Evolutionary conservation across 2,888 invertebrate species (phyloP).

Genomic region (Nebria salina): DNA sequence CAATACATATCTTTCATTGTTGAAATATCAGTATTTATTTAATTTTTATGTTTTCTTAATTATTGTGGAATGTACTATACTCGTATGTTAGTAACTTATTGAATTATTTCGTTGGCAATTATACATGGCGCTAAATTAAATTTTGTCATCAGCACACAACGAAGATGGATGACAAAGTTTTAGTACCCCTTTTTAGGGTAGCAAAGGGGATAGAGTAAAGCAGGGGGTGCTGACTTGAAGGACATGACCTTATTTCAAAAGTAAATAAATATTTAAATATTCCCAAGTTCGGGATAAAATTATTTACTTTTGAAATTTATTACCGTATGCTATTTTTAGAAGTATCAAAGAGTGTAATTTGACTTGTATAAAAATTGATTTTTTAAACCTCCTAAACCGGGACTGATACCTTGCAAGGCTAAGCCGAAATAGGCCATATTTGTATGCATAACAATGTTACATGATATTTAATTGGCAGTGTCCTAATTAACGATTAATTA

Average conservation of each 20-base stretch:
- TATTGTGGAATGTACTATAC: neutral
- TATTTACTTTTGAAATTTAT: neutral
- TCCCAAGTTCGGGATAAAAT: neutral
- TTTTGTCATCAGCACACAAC: constrained; percentile 1
- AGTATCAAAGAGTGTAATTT: too few species aligned
- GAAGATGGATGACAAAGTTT: neutral
- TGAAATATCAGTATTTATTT: too few species aligned
- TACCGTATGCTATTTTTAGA: neutral
- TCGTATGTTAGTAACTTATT: neutral
- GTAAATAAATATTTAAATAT: constrained; percentile 1
- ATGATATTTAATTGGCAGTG: too few species aligned
- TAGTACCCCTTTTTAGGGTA: neutral
- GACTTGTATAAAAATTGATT: too few species aligned
- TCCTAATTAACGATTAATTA: neutral
- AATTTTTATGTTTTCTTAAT: neutral
- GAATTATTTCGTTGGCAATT: constrained; percentile 1
- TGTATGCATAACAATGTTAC: too few species aligned
- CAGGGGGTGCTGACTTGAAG: neutral
- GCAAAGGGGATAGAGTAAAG: neutral
- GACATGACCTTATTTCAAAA: neutral
- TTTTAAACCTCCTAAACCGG: too few species aligned
- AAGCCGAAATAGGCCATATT: too few species aligned
- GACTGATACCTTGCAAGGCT: too few species aligned
- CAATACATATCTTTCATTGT: too few species aligned
- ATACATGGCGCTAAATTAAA: neutral